Evolutionary conservation across 2,797 vertebrate species (phyloP), one percentile per base, ranked within the genome.

Genomic region (Bovichtus diacanthus): DNA sequence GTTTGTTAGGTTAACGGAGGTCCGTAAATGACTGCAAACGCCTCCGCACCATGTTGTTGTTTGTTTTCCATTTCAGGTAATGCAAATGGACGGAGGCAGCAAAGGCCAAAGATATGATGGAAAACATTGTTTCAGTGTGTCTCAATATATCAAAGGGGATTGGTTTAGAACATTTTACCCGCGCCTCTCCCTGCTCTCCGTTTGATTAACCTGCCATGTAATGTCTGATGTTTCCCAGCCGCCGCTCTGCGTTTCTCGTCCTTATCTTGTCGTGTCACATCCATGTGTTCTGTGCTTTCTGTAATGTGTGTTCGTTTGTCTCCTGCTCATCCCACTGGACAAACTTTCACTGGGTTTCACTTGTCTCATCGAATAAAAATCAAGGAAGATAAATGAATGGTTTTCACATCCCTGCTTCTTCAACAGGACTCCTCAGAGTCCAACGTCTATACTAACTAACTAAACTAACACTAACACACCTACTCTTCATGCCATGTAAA

Each of bases 21-120:
- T 75, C 62, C n/a, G 27, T 47, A 39, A 82, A 82, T 84, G 70
- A 86, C 91, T 87, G 79, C 68, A 67, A 79, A 85, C 61, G 25
- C 84, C 87, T 76, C 71, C 80, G 51, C 78, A 66, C 49, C 2
- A 8, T 25, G 47, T 9, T 76, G 76, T 46, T 86, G 70, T 86
- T 87, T 87, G 51, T 78, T 69, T 80, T 78, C 55, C 27, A 59
- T 81, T 36, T 36, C 49, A 70, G 74, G 54, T 70, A 21, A 71
- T 67, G 58, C 36, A 84, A 89, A 80, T 67, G 59, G 53, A 62
- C 25, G 54, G 44, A 64, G 78, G n/a, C 70, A 70, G 66, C 69
- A 54, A 61, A 72, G 69, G 83, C 55, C 75, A 85, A n/a, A n/a
- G 80, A 76, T 68, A 62, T 53, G 50, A 36, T 10, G 36, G n/a